phyloP scores from a whole-genome alignment of 2,113 vertebrate species.

The Leucopsar rothschildi region DNA sequence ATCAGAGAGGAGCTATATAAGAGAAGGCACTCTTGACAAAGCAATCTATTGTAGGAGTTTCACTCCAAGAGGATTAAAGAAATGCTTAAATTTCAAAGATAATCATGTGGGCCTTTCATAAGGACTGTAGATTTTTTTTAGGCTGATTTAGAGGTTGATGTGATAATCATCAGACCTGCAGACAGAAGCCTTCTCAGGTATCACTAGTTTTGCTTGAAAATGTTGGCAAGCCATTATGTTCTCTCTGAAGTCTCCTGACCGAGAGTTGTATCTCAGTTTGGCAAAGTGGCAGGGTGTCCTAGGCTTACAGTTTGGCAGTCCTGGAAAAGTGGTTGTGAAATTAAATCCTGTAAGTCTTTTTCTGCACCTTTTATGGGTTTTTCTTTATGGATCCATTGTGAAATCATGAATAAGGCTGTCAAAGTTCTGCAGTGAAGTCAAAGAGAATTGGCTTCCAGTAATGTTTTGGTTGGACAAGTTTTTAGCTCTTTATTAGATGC shows the following conservation, averaged over 20 bases:
- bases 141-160: neutral
- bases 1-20: neutral
- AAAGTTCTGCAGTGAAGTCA: neutral
- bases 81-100: slow-evolving; percentile 20
- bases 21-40: neutral
- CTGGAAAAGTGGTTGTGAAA: neutral
- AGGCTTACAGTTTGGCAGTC: neutral
- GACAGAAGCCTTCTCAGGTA: slow-evolving; percentile 19
- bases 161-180: slow-evolving; percentile 29
- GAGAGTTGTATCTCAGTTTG: neutral
- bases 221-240: neutral
- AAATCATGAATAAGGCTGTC: neutral
- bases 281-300: neutral
- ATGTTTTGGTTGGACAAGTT: neutral
- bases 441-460: neutral
- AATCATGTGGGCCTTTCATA: neutral
- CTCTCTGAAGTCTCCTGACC: neutral
- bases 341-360: neutral
- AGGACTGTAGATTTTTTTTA: neutral
- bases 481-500: neutral
- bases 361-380: neutral
- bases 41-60: neutral
- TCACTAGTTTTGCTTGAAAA: neutral
- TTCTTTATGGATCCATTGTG: neutral
- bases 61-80: neutral